phyloP scores from a whole-genome alignment of 2,888 invertebrate genomes.

The Polymixis flavicincta region DNA sequence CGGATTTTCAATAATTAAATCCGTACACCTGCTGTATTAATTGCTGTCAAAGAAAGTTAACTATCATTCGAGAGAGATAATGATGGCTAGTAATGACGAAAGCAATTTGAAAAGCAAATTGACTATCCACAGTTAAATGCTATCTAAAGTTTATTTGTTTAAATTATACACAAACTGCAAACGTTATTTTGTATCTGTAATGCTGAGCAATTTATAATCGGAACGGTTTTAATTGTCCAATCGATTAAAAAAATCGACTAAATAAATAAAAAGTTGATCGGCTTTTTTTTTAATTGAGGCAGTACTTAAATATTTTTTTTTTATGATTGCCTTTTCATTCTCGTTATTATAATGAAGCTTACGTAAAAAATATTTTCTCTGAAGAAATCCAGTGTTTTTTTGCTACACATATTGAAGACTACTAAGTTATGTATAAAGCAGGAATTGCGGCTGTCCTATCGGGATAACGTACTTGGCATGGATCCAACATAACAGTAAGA shows the following conservation, averaged over 20 bases:
- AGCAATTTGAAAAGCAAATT: constrained; percentile 46
- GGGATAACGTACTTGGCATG: constrained; percentile 26
- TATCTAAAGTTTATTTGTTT: constrained; percentile 49
- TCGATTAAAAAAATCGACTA: constrained; percentile 28
- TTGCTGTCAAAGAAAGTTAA: constrained; percentile 46
- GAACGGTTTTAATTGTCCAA: constrained; percentile 33
- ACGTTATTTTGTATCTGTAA: constrained; percentile 19
- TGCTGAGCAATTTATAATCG: constrained; percentile 30
- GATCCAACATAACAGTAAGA: constrained; percentile 33
- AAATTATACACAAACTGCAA: constrained; percentile 31
- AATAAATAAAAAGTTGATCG: constrained; percentile 9
- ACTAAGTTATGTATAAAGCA: constrained; percentile 22
- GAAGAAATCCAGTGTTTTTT: neutral
- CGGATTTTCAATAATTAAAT: constrained; percentile 6
- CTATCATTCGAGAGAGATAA: constrained; percentile 16
- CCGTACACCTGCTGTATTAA: constrained; percentile 36
- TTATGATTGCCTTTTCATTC: neutral
- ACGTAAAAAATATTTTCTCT: neutral
- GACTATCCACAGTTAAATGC: constrained; percentile 31
- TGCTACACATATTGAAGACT: neutral
- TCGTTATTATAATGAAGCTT: neutral
- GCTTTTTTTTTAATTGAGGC: constrained; percentile 6
- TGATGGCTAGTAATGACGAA: constrained; percentile 30
- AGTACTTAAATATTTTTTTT: neutral
- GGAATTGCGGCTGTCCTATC: neutral